Evolutionary conservation across 2,888 invertebrate genomes (phyloP), one percentile per base, ranked within the genome.

Genomic region (Polydrusus pterygomalis): DNA sequence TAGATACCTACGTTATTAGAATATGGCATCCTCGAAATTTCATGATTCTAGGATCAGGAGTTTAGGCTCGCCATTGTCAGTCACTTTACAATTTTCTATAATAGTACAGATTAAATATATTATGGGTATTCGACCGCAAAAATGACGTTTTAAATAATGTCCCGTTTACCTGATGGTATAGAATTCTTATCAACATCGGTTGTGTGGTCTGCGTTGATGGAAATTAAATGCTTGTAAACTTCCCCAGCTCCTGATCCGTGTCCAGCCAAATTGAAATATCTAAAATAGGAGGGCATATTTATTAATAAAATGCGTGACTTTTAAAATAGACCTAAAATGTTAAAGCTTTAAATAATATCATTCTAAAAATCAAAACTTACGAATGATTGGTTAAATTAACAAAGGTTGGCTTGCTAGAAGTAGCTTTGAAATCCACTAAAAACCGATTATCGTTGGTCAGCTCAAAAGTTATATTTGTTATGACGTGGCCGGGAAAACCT

Each of bases 261-360:
- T n/a, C 97, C 97, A 63, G 93, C 96, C 49, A 98, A 90, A 88
- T 98, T 98, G 87, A 98, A 97, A 86, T 95, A 98, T 38, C 77
- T 77, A 6, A 70, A 60, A 49, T 7, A 49, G 13, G 5, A 43
- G 6, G 43, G 25, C 25, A 25, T 25, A 25, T n/a, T n/a, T 17
- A 65, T 2, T 34, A 34, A 34, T 34, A 34, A 34, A 34, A 6
- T 34, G 8, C 30, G 2, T 30, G 30, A 30, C 2, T 34, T 34
- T 34, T 34, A 34, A 25, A 34, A 34, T 34, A 10, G 7, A 30
- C 2, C 2, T 30, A 30, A 30, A 7, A 30, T 30, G n/a, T 30
- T 20, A 25, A 7, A 13, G 8, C 25, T 45, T 40, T 11, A 11
- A 40, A 40, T 40, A 11, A 11, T 64, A 9, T 1, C 18, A 63